Evolutionary conservation across 2,797 vertebrate species (phyloP), one percentile per base, ranked within the genome.

Genomic region (Fundulus diaphanus): DNA sequence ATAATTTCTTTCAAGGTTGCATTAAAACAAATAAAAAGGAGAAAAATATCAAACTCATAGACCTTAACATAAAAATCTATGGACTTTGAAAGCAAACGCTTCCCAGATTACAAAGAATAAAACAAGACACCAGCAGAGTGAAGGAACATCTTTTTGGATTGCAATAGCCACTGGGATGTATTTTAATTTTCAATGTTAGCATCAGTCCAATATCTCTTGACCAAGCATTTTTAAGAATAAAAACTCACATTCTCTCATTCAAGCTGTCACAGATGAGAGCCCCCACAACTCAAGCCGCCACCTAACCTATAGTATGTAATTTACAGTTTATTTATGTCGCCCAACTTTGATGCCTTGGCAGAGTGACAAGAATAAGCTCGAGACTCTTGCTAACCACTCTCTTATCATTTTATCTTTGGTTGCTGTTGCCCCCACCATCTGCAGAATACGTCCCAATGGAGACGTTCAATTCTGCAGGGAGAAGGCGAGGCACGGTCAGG

Each of bases 391-490:
- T 70, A 37, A 54, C 54, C 35, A 20, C 68, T 37, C 18, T 16
- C 22, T 63, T 37, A 37, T 63, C 20, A 63, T 56, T 77, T 85
- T 82, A 68, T 86, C 87, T 87, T 86, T 81, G 70, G 3, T 80
- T 67, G 46, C 24, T 31, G 27, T 80, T 71, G 70, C 82, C 82
- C 84, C 67, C 82, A 89, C 90, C 92, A 94, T 93, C 91, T 93
- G 92, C 87, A 84, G 74, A 24, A 56, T 71, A 76, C 82, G 73
- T 87, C 90, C 85, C 88, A 80, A 61, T 18, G 83, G 88, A 92
- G 74, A 80, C 72, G 75, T 84, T 84, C 63, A 84, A 88, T 82
- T 83, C 86, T 82, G 56, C 74, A 77, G 82, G 85, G 83, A 76
- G 63, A 72, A 77, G 76, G 52, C 74, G 78, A 74, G 66, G 51